Evolutionary conservation across 2,113 vertebrate genomes (phyloP).

Genomic region (Acinonyx jubatus): DNA sequence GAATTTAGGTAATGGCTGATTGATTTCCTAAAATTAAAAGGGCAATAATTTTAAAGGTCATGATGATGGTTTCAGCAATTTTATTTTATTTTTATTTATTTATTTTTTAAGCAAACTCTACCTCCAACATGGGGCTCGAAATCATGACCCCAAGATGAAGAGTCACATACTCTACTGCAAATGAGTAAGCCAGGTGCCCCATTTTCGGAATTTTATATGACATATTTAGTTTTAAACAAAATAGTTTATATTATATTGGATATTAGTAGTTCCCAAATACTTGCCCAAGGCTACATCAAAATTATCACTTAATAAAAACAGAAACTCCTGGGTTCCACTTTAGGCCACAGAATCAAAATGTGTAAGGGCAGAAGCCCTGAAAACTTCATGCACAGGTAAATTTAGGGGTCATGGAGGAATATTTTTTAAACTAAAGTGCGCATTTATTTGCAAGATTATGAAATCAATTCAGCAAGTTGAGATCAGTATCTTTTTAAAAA

Average conservation of each 20-base stretch:
- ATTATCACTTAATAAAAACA: constrained; percentile 45
- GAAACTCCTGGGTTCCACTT: background rate
- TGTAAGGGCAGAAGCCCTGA: background rate
- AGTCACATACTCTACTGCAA: background rate
- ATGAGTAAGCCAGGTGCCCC: background rate
- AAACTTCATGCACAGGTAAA: background rate
- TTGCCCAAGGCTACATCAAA: background rate
- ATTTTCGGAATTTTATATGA: constrained; percentile 15
- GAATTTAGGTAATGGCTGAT: background rate
- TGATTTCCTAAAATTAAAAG: constrained; percentile 42
- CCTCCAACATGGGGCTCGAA: background rate
- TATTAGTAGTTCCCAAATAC: constrained; percentile 8
- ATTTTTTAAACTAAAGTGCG: constrained; percentile 11
- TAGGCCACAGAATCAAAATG: constrained; percentile 29
- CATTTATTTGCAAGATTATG: background rate
- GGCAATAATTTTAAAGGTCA: constrained; percentile 17
- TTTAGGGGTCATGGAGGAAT: background rate
- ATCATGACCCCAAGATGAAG: background rate
- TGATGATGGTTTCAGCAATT: constrained; percentile 3
- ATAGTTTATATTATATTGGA: constrained; percentile 39
- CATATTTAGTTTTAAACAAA: constrained; percentile 51
- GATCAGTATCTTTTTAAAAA: background rate
- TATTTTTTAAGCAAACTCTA: background rate
- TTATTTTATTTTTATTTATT: background rate
- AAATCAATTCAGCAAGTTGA: constrained; percentile 19